Conservation (phyloP, 2,888 invertebrate species). For the Nebria salina region DNA sequence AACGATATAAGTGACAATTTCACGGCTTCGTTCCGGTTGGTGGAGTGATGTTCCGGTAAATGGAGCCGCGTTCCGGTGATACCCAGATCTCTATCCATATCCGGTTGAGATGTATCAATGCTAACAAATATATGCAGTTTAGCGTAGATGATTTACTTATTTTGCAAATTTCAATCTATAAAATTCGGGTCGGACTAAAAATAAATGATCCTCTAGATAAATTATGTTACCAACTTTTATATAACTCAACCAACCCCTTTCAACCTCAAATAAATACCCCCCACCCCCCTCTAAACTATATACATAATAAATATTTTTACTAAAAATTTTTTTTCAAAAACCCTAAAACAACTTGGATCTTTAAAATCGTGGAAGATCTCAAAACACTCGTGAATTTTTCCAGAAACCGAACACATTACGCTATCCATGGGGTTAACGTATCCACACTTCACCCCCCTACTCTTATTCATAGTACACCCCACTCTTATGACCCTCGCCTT, state of each 20-base stretch:
- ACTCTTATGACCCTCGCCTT: not conserved
- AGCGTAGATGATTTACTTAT: too few relatives aligned
- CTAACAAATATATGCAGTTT: not conserved
- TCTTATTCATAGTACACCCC: not conserved
- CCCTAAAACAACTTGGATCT: too few relatives aligned
- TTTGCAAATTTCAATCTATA: too few relatives aligned
- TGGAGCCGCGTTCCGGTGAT: not conserved
- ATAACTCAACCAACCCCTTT: not conserved
- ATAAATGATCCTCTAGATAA: not conserved
- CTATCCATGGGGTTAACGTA: not conserved
- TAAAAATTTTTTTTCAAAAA: too few relatives aligned
- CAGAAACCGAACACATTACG: not conserved
- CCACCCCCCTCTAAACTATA: not conserved
- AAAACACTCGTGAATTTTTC: not conserved
- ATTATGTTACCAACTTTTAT: not conserved
- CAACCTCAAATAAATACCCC: not conserved
- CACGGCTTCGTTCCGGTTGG: not conserved
- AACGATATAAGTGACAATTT: not conserved
- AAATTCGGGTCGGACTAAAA: not conserved
- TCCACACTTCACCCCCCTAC: not conserved
- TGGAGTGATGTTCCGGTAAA: not conserved
- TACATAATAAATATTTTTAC: too few relatives aligned
- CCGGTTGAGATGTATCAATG: not conserved
- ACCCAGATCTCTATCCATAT: not conserved
- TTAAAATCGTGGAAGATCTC: too few relatives aligned